phyloP scores from a whole-genome alignment of 2,888 invertebrate species.

The Thereva unica region DNA sequence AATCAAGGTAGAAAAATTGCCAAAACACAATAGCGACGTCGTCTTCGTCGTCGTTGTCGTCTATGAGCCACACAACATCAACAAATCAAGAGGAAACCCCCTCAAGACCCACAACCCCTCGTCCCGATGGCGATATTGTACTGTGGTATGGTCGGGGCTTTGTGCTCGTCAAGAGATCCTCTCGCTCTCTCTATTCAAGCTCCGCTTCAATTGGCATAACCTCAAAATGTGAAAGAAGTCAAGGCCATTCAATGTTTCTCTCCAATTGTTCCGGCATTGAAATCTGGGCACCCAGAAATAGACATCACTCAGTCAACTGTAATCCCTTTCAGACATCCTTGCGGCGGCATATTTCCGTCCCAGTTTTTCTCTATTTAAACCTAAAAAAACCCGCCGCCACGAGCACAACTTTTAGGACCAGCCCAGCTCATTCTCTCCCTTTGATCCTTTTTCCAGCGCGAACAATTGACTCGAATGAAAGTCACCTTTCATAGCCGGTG shows the following conservation, averaged over 20 bases:
- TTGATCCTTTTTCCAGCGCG: constrained; percentile 28
- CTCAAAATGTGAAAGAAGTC: constrained; percentile 35
- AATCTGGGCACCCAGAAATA: constrained; percentile 4
- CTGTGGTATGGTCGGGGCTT: background rate
- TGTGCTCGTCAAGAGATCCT: constrained; percentile 30
- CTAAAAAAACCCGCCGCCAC: constrained; percentile 10
- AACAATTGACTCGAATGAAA: constrained; percentile 30
- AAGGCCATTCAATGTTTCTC: constrained; percentile 31
- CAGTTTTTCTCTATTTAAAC: constrained; percentile 1
- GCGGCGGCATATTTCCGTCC: background rate
- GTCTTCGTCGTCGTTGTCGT: too few relatives aligned
- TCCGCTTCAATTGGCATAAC: constrained; percentile 32
- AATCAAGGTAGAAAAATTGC: constrained; percentile 28
- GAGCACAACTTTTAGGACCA: constrained; percentile 25
- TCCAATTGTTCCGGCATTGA: constrained; percentile 22
- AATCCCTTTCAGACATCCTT: constrained; percentile 2
- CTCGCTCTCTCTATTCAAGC: constrained; percentile 26
- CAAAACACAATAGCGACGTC: constrained; percentile 21
- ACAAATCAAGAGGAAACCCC: constrained; percentile 28
- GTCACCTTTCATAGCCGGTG: constrained; percentile 21
- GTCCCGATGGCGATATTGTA: background rate
- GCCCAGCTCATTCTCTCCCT: constrained; percentile 4
- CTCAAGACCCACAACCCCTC: constrained; percentile 3
- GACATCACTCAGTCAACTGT: constrained; percentile 10
- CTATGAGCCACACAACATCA: constrained; percentile 14